Percentiles rank a stretch among this genome's conserved stretches.
These are phyloP conservation scores for Tarsius wallacei DNA, from an alignment of 2,797 vertebrate species.

Conservation along the genomic window DNA sequence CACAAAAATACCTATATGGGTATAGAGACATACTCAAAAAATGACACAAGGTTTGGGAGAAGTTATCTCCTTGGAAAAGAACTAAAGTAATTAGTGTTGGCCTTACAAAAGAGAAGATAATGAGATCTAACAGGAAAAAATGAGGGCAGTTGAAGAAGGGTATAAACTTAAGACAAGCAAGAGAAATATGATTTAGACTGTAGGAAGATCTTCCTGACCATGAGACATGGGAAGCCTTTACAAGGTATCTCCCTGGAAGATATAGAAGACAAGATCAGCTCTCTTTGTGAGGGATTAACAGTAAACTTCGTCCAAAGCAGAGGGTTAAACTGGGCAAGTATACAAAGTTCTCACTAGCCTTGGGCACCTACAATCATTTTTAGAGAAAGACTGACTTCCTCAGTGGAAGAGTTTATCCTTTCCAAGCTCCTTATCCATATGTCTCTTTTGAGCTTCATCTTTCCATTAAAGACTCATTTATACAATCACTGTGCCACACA, in stretches of 20 bases:
- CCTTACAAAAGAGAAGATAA: slow-evolving; percentile 59
- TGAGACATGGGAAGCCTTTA: not conserved
- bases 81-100: slow-evolving; percentile 66
- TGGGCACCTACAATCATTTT: not conserved
- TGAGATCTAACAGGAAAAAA: slow-evolving; percentile 21
- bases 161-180: slow-evolving; percentile 18
- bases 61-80: slow-evolving; percentile 72
- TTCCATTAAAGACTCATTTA: not conserved
- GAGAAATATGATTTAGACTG: not conserved
- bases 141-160: slow-evolving; percentile 47
- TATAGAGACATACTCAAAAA: slow-evolving; percentile 79
- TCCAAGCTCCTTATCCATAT: not conserved
- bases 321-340: not conserved
- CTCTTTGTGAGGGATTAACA: not conserved
- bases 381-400: not conserved
- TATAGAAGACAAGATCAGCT: not conserved
- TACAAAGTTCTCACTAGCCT: not conserved
- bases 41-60: slow-evolving; percentile 81
- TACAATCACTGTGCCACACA: not conserved
- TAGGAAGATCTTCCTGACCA: slow-evolving; percentile 59
- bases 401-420: not conserved
- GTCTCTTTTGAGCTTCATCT: not conserved
- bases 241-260: slow-evolving; percentile 33
- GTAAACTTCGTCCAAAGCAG: not conserved
- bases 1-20: slow-evolving; percentile 87